Percentiles rank a stretch among this genome's conserved stretches.
These are phyloP conservation scores for Neodiprion virginianus DNA, from an alignment of 1,140 invertebrate species.

Conservation along the genomic window DNA sequence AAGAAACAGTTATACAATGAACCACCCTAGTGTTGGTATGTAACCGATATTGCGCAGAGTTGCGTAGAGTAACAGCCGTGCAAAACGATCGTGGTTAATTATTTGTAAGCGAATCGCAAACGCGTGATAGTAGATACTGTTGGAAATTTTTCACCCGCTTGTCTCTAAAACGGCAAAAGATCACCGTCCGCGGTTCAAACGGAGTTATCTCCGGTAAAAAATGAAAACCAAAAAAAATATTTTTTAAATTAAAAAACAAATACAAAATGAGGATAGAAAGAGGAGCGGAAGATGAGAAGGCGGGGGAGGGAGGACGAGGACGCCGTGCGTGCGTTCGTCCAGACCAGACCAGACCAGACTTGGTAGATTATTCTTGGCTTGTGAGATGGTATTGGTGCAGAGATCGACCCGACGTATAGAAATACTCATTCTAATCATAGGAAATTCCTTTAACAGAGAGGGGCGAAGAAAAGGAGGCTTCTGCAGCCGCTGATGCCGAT, in stretches of 20 bases:
- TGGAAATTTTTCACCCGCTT: background rate
- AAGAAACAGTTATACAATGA: too few relatives aligned
- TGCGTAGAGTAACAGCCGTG: too few relatives aligned
- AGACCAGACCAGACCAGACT: slow-evolving; percentile 17
- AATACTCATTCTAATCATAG: slow-evolving; percentile 57
- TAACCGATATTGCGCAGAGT: too few relatives aligned
- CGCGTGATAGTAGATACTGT: too few relatives aligned
- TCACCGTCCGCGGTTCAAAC: background rate
- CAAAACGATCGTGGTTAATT: too few relatives aligned
- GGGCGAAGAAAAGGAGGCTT: slow-evolving; percentile 23
- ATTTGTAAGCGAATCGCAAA: too few relatives aligned
- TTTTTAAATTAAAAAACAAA: background rate
- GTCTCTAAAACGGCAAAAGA: background rate
- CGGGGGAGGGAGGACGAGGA: background rate
- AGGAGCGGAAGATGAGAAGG: background rate
- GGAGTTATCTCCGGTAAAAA: background rate
- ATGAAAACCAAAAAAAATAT: background rate
- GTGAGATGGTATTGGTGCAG: slow-evolving; percentile 33
- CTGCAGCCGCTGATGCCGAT: background rate
- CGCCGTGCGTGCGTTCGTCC: slow-evolving; percentile 3
- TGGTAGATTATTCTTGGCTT: slow-evolving; percentile 42
- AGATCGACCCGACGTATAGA: slow-evolving; percentile 44
- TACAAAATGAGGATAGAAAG: background rate
- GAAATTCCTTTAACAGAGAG: slow-evolving; percentile 51
- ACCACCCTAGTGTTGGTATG: too few relatives aligned